Evolutionary conservation across 2,113 vertebrate genomes (phyloP), one percentile per base, ranked within the genome.

Genomic region (Sapayoa aenigma): DNA sequence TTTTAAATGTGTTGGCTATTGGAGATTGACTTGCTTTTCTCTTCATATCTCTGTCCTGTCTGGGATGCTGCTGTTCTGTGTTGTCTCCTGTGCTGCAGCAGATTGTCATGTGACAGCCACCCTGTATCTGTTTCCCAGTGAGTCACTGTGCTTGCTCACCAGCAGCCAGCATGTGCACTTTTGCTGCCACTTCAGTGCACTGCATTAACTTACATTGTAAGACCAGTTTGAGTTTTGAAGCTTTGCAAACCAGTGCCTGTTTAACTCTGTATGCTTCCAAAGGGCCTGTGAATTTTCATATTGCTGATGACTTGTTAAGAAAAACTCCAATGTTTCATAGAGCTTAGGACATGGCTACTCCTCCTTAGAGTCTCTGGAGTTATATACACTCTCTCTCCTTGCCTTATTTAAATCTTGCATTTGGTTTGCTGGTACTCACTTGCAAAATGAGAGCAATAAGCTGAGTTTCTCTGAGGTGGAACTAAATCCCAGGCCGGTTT

Each of bases 241-340:
- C 41, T 90, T 88, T 67, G 37, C 18, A 62, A 65, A 66, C 53
- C 24, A 35, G 33, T 53, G 41, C 20, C 37, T 87, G 12, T 56
- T 75, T 75, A 22, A 30, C 28, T 42, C 53, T 0, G 1, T 60
- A 6, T 16, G 3, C 7, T 78, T 21, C 55, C 9, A 2, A 73
- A 79, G 23, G 50, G 20, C 37, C 39, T 42, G 9, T 44, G 46
- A 65, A 31, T 77, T 55, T 46, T 71, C 0, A 0, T 77, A 4
- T 58, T 81, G 31, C 46, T 81, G 31, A 53, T 66, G 59, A 42
- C 59, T 81, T 59, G 11, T 21, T 46, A 56, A 50, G 59, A 58
- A 83, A 67, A 47, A 33, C 14, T 63, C 18, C 28, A 11, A 0
- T 12, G 3, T 68, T 83, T 56, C 31, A 5, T 6, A 53, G 52